A percentile compares a stretch with the other conserved stretches of the same genome.
phyloP scores from a whole-genome alignment of 2,888 invertebrate genomes.

The Caenorhabditis drosophilae region DNA sequence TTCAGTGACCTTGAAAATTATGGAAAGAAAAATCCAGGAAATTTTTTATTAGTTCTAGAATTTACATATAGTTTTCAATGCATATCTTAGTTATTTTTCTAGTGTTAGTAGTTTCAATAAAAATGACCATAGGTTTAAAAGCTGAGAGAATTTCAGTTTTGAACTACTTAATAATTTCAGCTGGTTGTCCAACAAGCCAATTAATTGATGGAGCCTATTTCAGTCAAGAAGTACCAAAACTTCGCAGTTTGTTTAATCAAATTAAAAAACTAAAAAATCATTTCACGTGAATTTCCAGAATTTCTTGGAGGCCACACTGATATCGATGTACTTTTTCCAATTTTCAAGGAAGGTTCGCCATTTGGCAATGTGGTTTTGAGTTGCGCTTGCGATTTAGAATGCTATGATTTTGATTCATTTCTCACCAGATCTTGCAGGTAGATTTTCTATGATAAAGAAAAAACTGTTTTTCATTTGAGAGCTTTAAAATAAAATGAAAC shows the following conservation, averaged over 20 bases:
- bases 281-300: conserved; percentile 37
- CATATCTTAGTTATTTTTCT: neutral
- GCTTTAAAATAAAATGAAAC: too few relatives aligned
- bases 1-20: too few relatives aligned
- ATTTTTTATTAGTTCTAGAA: too few relatives aligned
- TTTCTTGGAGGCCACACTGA: conserved; percentile 60
- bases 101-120: neutral
- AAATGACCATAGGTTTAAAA: neutral
- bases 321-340: conserved; percentile 53
- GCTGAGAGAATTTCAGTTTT: neutral
- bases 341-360: conserved; percentile 56
- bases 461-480: too few relatives aligned
- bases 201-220: conserved; percentile 35
- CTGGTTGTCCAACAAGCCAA: conserved; percentile 32
- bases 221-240: conserved; percentile 22
- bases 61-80: neutral
- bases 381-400: conserved; percentile 58
- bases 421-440: conserved; percentile 53
- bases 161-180: neutral
- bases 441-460: neutral
- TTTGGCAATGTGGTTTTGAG: conserved; percentile 53
- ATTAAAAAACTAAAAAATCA: neutral
- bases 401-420: conserved; percentile 58
- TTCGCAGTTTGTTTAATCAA: conserved; percentile 21
- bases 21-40: too few relatives aligned